A percentile compares a stretch with the other conserved stretches of the same genome.
phyloP scores from a whole-genome alignment of 2,113 vertebrate species.

The Coregonus clupeaformis region DNA sequence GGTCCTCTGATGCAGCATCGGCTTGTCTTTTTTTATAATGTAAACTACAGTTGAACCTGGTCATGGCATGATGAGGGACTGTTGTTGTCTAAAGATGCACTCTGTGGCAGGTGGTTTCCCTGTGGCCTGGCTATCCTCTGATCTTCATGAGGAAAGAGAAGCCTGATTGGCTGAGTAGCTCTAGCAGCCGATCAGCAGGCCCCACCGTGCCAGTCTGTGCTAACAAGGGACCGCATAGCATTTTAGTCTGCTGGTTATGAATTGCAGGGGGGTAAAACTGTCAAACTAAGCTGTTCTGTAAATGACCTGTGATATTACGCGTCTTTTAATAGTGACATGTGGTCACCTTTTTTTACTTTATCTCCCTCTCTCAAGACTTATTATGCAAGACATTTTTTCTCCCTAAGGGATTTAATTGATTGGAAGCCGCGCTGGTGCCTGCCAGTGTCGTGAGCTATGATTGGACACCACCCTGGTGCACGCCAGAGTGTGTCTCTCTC shows the following conservation, averaged over 20 bases:
- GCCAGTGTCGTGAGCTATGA: slow-evolving; percentile 1
- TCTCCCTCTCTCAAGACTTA: slow-evolving; percentile 27
- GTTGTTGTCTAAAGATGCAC: slow-evolving; percentile 9
- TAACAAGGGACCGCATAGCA: slow-evolving; percentile 17
- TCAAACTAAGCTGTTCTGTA: too few species aligned
- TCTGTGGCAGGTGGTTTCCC: too few species aligned
- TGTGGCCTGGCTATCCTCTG: not conserved
- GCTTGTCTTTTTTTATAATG: slow-evolving; percentile 27
- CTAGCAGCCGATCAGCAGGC: slow-evolving; percentile 43
- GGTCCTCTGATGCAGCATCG: not conserved
- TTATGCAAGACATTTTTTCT: slow-evolving; percentile 47
- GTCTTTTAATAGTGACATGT: slow-evolving; percentile 28
- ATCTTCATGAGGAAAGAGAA: slow-evolving; percentile 1
- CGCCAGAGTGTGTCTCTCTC: not conserved
- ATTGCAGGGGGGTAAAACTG: not conserved
- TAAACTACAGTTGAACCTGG: slow-evolving; percentile 16
- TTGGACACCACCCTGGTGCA: not conserved
- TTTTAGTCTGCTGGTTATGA: slow-evolving; percentile 23
- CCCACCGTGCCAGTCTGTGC: slow-evolving; percentile 10
- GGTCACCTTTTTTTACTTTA: not conserved
- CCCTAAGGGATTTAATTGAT: slow-evolving; percentile 16
- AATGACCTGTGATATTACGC: too few species aligned
- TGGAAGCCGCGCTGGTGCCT: slow-evolving; percentile 3
- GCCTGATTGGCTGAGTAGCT: not conserved
- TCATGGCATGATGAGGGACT: slow-evolving; percentile 26